phyloP scores from a whole-genome alignment of 2,113 vertebrate genomes.

The Lagopus leucura region DNA sequence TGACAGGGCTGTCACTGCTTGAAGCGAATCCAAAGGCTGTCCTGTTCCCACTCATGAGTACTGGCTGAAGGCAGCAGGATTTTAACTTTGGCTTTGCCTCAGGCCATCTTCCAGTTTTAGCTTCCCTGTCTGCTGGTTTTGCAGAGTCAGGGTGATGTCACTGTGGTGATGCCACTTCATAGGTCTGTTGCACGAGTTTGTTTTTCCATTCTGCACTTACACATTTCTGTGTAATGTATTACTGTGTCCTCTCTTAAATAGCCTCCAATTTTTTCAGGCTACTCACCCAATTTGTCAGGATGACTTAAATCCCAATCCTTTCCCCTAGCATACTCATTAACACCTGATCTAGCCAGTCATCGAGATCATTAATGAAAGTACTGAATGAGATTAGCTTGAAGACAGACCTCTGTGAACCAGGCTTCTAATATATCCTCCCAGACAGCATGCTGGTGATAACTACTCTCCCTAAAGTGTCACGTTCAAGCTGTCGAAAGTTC shows the following conservation, averaged over 20 bases:
- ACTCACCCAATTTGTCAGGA: background rate
- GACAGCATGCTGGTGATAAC: rapidly evolving
- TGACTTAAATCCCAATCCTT: background rate
- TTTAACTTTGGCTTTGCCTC: background rate
- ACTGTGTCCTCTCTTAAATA: background rate
- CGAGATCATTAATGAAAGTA: background rate
- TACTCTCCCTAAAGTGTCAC: background rate
- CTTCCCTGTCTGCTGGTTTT: background rate
- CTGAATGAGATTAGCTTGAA: background rate
- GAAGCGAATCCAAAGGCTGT: background rate
- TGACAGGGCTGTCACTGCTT: background rate
- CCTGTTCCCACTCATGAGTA: background rate
- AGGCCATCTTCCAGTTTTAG: background rate
- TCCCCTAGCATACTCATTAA: background rate
- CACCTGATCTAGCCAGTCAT: background rate
- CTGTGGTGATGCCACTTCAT: background rate
- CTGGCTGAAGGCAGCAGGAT: background rate
- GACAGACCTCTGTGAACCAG: background rate
- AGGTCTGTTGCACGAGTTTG: background rate
- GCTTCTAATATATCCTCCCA: background rate
- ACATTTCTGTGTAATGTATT: background rate
- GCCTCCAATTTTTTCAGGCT: background rate
- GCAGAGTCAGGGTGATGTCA: background rate
- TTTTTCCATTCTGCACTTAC: background rate
- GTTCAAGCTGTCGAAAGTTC: background rate